These are phyloP conservation scores for Argopecten irradians DNA, from an alignment of 1,140 invertebrate genomes.

Conservation along the genomic window DNA sequence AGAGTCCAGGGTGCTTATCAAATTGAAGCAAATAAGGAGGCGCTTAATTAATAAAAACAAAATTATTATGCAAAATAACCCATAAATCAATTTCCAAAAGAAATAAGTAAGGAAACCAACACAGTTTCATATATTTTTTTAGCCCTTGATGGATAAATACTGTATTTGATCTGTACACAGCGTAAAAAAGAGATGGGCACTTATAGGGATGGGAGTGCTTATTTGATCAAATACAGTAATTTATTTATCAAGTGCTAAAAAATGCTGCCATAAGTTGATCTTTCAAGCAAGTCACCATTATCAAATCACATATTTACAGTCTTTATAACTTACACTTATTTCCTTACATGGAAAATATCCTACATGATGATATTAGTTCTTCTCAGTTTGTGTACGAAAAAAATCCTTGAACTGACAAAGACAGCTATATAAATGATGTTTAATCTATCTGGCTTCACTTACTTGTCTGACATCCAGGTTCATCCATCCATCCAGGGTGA, in stretches of 20 bases:
- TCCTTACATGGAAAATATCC: background rate
- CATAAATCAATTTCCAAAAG: too few species aligned
- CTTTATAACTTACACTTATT: background rate
- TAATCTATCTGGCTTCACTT: too few species aligned
- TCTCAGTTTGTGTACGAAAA: background rate
- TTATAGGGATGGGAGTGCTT: too few species aligned
- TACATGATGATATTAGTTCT: background rate
- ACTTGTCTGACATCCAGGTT: slow-evolving; percentile 58
- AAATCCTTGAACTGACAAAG: background rate
- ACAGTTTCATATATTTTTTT: background rate
- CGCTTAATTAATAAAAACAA: background rate
- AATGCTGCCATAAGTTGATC: background rate
- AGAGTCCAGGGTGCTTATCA: too few species aligned
- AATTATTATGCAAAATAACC: too few species aligned
- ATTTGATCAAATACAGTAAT: too few species aligned
- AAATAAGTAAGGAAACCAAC: too few species aligned
- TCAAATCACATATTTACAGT: background rate
- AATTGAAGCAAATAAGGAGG: background rate
- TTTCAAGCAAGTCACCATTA: background rate
- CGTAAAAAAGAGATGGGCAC: too few species aligned
- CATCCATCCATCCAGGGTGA: slow-evolving; percentile 61
- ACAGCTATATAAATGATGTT: background rate
- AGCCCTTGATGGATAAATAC: background rate
- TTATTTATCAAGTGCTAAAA: too few species aligned
- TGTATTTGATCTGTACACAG: too few species aligned